Conservation (phyloP, 1,140 invertebrate species). For the Drosophila melanica region DNA sequence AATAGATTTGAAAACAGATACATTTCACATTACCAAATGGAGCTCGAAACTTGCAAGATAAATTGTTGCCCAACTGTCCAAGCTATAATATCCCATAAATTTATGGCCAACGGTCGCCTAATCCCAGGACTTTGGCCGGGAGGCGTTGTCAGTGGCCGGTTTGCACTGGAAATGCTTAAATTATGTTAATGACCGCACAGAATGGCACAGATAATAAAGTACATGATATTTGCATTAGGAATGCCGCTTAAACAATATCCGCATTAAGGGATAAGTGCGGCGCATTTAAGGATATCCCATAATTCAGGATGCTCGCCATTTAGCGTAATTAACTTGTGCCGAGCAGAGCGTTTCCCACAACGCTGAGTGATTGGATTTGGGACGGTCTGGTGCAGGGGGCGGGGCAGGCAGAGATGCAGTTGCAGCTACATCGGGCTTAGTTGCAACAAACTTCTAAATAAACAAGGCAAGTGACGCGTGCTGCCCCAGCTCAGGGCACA, state of each 20-base stretch:
- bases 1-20: constrained; percentile 3
- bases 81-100: constrained; percentile 30
- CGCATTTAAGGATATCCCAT: constrained; percentile 19
- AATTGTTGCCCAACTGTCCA: constrained; percentile 5
- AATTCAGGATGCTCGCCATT: constrained; percentile 39
- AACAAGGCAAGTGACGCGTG: constrained; percentile 74
- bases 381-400: too few species aligned
- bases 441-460: constrained; percentile 65
- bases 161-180: constrained; percentile 57
- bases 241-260: constrained; percentile 43
- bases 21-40: not conserved
- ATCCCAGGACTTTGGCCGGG: constrained; percentile 11
- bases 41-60: constrained; percentile 1
- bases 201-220: constrained; percentile 43
- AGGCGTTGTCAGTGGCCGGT: not conserved
- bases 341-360: constrained; percentile 62
- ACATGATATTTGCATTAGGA: constrained; percentile 60
- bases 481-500: constrained; percentile 28
- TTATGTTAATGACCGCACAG: constrained; percentile 51
- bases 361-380: constrained; percentile 45
- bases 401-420: not conserved
- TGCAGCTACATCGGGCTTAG: constrained; percentile 41
- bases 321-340: constrained; percentile 65
- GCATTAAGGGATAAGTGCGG: constrained; percentile 30
- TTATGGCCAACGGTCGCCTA: constrained; percentile 21